Percentiles rank a stretch among this genome's conserved stretches.
Conservation (phyloP, 2,888 invertebrate genomes). For the Tuta absoluta region DNA sequence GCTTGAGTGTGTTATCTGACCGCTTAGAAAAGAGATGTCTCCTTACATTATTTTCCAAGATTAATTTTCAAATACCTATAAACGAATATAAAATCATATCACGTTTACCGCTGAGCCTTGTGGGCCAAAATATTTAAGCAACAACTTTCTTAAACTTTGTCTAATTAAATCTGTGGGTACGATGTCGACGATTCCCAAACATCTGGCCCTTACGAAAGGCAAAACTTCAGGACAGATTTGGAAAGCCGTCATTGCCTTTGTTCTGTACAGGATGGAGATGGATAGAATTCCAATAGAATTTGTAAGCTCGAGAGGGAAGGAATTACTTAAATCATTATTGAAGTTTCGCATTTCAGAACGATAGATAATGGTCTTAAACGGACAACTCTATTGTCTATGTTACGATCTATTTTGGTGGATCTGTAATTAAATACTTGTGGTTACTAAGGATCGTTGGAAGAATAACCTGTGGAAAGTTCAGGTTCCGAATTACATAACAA, state of each 20-base stretch:
- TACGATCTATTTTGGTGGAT: background rate
- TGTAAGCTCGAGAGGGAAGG: background rate
- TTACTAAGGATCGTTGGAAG: too few relatives aligned
- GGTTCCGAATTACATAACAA: too few relatives aligned
- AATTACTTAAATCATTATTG: conserved; percentile 14
- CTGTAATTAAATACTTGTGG: background rate
- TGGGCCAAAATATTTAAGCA: conserved; percentile 51
- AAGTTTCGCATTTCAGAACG: background rate
- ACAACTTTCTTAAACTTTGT: conserved; percentile 56
- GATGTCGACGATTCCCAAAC: conserved; percentile 55
- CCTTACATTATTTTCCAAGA: too few relatives aligned
- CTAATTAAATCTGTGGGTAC: conserved; percentile 62
- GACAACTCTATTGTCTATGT: background rate
- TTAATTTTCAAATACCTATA: background rate
- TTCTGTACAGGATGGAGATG: conserved; percentile 33
- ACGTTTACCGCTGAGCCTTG: conserved; percentile 18
- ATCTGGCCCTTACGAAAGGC: conserved; percentile 48
- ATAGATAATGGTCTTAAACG: background rate
- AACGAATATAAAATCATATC: conserved; percentile 40
- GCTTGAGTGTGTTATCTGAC: too few relatives aligned
- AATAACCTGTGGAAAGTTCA: too few relatives aligned
- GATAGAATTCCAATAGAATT: conserved; percentile 23
- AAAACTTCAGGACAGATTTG: conserved; percentile 35
- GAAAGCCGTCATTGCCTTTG: conserved; percentile 46
- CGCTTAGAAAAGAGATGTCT: too few relatives aligned